These are phyloP conservation scores for Sardina pilchardus DNA, from an alignment of 2,113 vertebrate species.

Conservation along the genomic window DNA sequence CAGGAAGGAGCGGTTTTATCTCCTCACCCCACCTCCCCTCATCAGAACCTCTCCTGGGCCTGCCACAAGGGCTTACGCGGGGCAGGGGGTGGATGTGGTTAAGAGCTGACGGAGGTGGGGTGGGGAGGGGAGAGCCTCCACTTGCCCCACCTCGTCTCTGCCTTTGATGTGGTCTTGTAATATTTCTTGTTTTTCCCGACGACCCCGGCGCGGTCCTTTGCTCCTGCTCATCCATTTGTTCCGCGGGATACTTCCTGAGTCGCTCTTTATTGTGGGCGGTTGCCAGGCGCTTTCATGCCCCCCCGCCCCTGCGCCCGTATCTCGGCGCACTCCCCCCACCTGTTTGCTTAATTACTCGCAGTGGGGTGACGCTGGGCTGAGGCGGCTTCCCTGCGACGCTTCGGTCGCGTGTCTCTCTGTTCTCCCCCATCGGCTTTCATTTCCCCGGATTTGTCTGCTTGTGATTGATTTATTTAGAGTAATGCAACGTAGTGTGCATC, in stretches of 20 bases:
- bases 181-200: constrained; percentile 1
- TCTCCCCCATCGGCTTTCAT: not conserved
- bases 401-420: not conserved
- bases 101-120: not conserved
- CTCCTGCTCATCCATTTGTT: constrained; percentile 37
- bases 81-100: not conserved
- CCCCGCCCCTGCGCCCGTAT: constrained; percentile 28
- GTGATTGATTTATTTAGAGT: not conserved
- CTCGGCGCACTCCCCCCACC: not conserved
- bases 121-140: not conserved
- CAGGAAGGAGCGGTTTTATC: not conserved
- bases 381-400: not conserved
- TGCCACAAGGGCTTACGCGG: not conserved
- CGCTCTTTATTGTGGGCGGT: constrained; percentile 30
- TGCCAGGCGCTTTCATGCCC: not conserved
- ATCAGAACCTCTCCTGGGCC: not conserved
- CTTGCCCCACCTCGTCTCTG: not conserved
- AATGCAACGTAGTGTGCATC: not conserved
- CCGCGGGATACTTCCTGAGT: constrained; percentile 39
- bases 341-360: not conserved
- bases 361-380: not conserved
- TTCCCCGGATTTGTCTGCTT: constrained; percentile 9
- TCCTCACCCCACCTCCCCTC: not conserved
- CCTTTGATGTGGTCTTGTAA: constrained; percentile 31
- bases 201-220: not conserved